Evolutionary conservation across 1,140 invertebrate species (phyloP), one percentile per base, ranked within the genome.

Genomic region (Diachasma alloeum): DNA sequence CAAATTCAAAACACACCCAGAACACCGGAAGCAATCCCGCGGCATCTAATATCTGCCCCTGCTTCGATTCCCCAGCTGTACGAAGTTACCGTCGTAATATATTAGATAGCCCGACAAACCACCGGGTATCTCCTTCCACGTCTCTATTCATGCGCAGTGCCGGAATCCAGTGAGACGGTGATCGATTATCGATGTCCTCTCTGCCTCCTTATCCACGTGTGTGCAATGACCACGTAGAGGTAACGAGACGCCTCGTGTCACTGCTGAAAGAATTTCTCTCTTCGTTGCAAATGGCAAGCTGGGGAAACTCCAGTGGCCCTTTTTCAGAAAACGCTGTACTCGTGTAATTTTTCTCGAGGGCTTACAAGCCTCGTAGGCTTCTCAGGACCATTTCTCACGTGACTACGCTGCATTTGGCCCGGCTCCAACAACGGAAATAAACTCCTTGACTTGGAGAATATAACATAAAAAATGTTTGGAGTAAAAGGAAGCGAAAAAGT

Each of bases 361-460:
- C 59, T 26, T 13, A 11, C 39, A 42, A 11, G 39, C 4, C 9
- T 42, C 5, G 59, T 26, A 63, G 24, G 11, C 24, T 63, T 63
- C 59, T 63, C 59, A 63, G 22, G 59, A 63, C 36, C n/a, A 42
- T 68, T 19, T 68, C 36, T 68, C 66, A 68, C 66, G 36, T 68
- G 66, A 68, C 66, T 39, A 4, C 15, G 3, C 31, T 17, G 66
- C 17, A 17, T 39, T 68, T 68, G 66, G 66, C 31, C 2, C 15
- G 2, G 8, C 36, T 68, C 66, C 66, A 68, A 68, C 66, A 39
- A 31, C 59, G 59, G 59, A 63, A 63, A 63, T 63, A 63, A 63
- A 63, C 59, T 39, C 1, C 17, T 68, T 13, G 9, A 68, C 4
- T n/a, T 11, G 36, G 36, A 68, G 1, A 39, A 68, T 19, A 68